phyloP scores from a whole-genome alignment of 1,140 invertebrate species.

The Diploscapter pachys region DNA sequence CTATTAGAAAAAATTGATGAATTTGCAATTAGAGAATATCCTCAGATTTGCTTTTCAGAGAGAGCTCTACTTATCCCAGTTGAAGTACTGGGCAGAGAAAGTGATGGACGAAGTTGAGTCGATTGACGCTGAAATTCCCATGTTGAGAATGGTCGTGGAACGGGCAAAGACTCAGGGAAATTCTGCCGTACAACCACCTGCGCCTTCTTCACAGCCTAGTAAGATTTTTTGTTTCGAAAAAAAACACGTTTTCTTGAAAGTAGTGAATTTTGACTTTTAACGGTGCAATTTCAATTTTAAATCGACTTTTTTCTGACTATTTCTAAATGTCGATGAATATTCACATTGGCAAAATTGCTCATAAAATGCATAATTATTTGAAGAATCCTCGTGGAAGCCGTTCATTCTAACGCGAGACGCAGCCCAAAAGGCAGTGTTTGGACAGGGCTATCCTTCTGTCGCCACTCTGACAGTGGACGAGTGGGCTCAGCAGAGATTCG shows the following conservation, averaged over 20 bases:
- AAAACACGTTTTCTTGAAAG: conserved; percentile 9
- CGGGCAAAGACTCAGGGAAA: not conserved
- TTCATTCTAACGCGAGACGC: conserved; percentile 87
- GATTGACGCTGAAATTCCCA: conserved; percentile 10
- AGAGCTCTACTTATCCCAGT: conserved; percentile 16
- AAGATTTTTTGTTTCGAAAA: conserved; percentile 1
- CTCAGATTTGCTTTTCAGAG: conserved; percentile 8
- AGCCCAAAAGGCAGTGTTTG: conserved; percentile 81
- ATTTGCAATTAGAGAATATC: conserved; percentile 6
- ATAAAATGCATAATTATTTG: not conserved
- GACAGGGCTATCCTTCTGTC: conserved; percentile 86
- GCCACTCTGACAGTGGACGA: conserved; percentile 88
- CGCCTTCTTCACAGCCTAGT: not conserved
- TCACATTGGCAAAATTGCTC: not conserved
- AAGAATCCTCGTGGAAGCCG: conserved; percentile 68
- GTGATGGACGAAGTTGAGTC: conserved; percentile 19
- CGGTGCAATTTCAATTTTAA: too few species aligned
- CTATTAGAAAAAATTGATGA: conserved; percentile 1
- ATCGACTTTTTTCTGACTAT: too few species aligned
- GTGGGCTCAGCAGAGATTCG: conserved; percentile 77
- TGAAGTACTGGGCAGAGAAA: conserved; percentile 16
- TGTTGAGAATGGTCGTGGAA: conserved; percentile 34
- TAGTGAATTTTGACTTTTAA: conserved; percentile 55
- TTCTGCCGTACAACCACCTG: conserved; percentile 2
- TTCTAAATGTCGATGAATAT: too few species aligned